Base-by-base conservation (phyloP, 2,113 vertebrate genomes). In the Ictalurus punctatus region DNA sequence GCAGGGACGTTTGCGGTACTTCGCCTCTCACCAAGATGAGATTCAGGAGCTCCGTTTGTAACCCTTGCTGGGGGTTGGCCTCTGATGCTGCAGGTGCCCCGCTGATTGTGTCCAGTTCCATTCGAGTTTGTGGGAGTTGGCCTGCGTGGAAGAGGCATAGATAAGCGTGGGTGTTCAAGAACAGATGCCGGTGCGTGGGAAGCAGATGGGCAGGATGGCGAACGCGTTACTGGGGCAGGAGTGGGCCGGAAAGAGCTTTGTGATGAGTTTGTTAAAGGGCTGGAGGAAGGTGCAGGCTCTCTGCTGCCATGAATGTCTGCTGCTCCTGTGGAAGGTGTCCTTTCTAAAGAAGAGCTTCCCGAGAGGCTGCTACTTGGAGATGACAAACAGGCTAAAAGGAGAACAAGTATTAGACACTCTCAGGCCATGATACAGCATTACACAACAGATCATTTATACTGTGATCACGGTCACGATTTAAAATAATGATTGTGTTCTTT, bases 301-400 rank as follows among this genome's bases (percentile, higher is more conserved):
- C 88, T 83, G 9, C 25, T 56, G 74, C 90, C 89, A 67, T 82
- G 90, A 48, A 61, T 25, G 58, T 92, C 87, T 90, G 89, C 83
- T 84, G 91, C 94, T 93, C 92, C 93, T 85, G 92, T 92, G 89
- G 84, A 85, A 3, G 23, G 89, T 3, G 63, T 92, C 74, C 78
- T 67, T 48, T 92, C 94, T 19, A 67, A 92, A 90, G 84, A 91
- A 44, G 88, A 92, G 12, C 83, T 92, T 78, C 65, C 89, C 0
- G 63, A 56, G 58, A 93, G 89, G 74, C 84, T 92, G 78, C 93
- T 95, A 0, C 89, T 95, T 86, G 94, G 84, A 30, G 92, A 94
- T 21, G 92, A 89, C 0, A 96, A 92, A 86, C 83, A 89, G 67
- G 94, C 97, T 98, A 87, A 0, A 93, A 92, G 82, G 92, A 6